These are phyloP conservation scores for Clamator glandarius DNA, from an alignment of 2,797 vertebrate genomes.

Conservation along the genomic window DNA sequence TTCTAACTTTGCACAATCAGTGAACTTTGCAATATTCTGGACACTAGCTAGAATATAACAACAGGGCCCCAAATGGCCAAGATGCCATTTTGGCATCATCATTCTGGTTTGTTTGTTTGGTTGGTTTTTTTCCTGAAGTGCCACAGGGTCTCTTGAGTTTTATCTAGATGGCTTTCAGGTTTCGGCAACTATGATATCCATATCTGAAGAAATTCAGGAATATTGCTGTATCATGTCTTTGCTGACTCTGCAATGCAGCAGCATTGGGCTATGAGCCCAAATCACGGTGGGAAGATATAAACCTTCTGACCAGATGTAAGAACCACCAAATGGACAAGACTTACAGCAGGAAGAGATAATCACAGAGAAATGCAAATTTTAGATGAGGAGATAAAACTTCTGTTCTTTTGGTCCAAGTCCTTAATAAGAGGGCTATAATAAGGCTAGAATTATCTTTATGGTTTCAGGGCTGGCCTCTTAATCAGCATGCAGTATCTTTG, in stretches of 20 bases:
- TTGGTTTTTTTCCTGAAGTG: background rate
- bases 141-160: background rate
- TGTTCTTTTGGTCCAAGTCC: background rate
- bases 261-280: conserved; percentile 32
- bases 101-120: background rate
- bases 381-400: background rate
- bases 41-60: background rate
- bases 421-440: background rate
- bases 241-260: conserved; percentile 60
- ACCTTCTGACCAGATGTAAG: conserved; percentile 5
- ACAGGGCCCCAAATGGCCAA: background rate
- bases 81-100: background rate
- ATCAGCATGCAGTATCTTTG: background rate
- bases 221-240: conserved; percentile 44
- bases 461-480: background rate
- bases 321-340: background rate
- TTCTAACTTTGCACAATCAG: background rate
- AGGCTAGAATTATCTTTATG: background rate
- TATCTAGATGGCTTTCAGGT: background rate
- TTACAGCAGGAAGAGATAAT: background rate
- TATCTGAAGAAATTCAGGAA: background rate
- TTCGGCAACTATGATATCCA: background rate
- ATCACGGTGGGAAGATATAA: background rate
- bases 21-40: background rate
- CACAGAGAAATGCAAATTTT: background rate